Evolutionary conservation across 2,797 vertebrate genomes (phyloP), one percentile per base, ranked within the genome.

Genomic region (Carcharodon carcharias): DNA sequence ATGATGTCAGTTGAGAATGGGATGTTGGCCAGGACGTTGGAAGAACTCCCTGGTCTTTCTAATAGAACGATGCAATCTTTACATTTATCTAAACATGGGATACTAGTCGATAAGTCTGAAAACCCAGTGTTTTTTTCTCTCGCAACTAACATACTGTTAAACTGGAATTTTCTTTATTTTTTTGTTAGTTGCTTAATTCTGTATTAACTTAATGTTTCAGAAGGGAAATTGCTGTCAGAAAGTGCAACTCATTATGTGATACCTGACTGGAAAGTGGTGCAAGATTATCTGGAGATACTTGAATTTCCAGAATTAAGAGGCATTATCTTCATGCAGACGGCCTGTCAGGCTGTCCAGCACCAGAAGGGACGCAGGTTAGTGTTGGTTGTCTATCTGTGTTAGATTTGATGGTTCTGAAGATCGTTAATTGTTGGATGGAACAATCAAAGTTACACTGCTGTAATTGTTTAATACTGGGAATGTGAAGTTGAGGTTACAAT

Each of bases 181-280:
- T 56, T 18, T 95, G 6, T 16, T 54, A 71, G 11, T 35, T 54
- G 26, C 71, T 95, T 95, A 77, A 54, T 95, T 95, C 12, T 77
- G 16, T 35, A 56, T 95, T 67, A 56, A 96, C 77, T 96, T 97
- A 97, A 1, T 97, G 18, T 98, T 97, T 96, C 96, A 99, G 99
- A 98, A 96, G 98, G 98, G 0, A 99, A 99, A 63, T 97, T 99
- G 96, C 97, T 99, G 80, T 98, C 99, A 0, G 97, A 97, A 26
- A 99, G 99, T 28, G 97, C 98, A 96, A 99, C 99, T 0, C 99
- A 99, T 97, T 99, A 99, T 4, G 97, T 99, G 96, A 98, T 99
- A 45, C 99, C 99, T 0, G 99, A 99, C 96, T 99, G 98, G 50
- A 98, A 98, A 1, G 98, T 99, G 87, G 98, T 99, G 96, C 98